Base-by-base conservation (phyloP, 1,140 invertebrate genomes). In the Drosophila teissieri region DNA sequence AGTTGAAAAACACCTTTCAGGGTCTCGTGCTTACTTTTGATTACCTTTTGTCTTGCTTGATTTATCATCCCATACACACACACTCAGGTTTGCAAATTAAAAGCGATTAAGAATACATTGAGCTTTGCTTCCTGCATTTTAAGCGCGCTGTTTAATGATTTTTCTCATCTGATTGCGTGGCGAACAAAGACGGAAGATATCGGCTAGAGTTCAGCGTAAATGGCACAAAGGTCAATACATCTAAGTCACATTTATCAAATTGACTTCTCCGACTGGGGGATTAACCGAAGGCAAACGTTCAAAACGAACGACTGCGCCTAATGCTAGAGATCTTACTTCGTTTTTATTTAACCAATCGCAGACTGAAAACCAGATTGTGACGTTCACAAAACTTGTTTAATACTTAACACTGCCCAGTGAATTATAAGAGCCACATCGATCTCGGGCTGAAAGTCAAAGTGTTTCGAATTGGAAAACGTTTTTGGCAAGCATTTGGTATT, bases 21-120 rank as follows among this genome's bases (percentile, higher is more conserved):
- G 64, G 64, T 70, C 27, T 58, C 7, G 15, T 58, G 53, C 24
- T 36, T 40, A 58, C 22, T 49, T 61, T 73, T 62, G 56, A 61
- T 46, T 37, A 39, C 19, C 58, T 64, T 56, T 72, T 73, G 39
- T 56, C 36, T 42, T 42, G 56, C 57, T 24, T 64, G 70, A 64
- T 74, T 74, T 74, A 74, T 70, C 36, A 70, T 70, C 49, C 53
- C 19, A n/a, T n/a, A 14, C 62, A 51, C 64, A 57, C 19, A 19
- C 19, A 14, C 62, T 36, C 65, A 57, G 45, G 37, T 42, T 72
- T 69, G 65, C 65, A 69, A 72, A 68, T 70, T 56, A 55, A 74
- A 74, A 74, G 70, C 60, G 72, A 74, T 74, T 74, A 74, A 74
- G 70, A 74, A 74, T 74, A 74, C 58, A 51, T 64, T 74, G 72